phyloP scores from a whole-genome alignment of 2,113 vertebrate genomes.

The Embiotoca jacksoni region DNA sequence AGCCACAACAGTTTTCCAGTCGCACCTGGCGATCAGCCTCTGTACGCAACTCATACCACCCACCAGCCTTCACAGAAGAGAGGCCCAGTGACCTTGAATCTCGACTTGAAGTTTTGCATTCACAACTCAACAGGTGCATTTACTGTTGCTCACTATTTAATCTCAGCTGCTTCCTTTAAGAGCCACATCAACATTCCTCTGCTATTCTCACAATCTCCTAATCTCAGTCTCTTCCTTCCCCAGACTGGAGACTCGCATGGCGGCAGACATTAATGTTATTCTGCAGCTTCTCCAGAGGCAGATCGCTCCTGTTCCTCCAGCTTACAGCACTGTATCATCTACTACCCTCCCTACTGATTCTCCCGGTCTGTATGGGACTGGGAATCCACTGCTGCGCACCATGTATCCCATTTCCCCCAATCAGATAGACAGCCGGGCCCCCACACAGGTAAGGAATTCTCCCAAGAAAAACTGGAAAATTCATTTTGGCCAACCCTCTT shows the following conservation, averaged over 20 bases:
- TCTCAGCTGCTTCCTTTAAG: slow-evolving; percentile 2
- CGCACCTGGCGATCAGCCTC: slow-evolving; percentile 84
- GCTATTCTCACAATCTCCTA: neutral
- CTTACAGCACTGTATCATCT: slow-evolving; percentile 88
- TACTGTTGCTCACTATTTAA: neutral
- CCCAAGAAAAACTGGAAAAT: neutral
- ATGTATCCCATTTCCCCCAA: slow-evolving; percentile 67
- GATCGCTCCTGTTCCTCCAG: slow-evolving; percentile 87
- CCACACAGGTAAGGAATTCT: slow-evolving; percentile 83
- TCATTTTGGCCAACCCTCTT: neutral
- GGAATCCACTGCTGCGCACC: slow-evolving; percentile 76
- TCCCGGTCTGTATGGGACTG: slow-evolving; percentile 83
- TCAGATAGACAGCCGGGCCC: slow-evolving; percentile 59
- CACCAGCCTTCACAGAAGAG: slow-evolving; percentile 73
- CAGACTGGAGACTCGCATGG: slow-evolving; percentile 95
- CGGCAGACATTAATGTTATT: slow-evolving; percentile 92
- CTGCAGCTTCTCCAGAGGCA: slow-evolving; percentile 95
- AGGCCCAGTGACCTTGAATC: slow-evolving; percentile 87
- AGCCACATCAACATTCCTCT: neutral
- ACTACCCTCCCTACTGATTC: slow-evolving; percentile 75
- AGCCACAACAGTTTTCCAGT: slow-evolving; percentile 63
- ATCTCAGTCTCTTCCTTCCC: slow-evolving; percentile 5
- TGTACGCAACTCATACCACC: slow-evolving; percentile 72
- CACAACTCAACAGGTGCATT: slow-evolving; percentile 92
- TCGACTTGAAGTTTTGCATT: slow-evolving; percentile 91